These are phyloP conservation scores for Pangasius djambal DNA, from an alignment of 2,797 vertebrate species.

Conservation along the genomic window DNA sequence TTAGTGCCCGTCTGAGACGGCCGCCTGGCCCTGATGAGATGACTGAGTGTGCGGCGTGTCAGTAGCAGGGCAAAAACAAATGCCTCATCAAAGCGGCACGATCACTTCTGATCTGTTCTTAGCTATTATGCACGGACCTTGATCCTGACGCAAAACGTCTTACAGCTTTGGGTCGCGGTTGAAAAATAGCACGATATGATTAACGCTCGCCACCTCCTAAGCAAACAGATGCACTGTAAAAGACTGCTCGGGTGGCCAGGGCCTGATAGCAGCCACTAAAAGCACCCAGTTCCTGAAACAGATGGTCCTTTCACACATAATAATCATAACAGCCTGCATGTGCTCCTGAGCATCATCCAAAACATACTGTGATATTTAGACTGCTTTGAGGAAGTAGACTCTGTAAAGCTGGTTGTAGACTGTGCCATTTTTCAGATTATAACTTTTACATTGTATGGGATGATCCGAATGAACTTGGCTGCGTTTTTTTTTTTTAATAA, in stretches of 20 bases:
- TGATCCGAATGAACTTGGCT: neutral
- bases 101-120: conserved; percentile 33
- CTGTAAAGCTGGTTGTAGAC: neutral
- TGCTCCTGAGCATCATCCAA: conserved; percentile 50
- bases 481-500: no score
- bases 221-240: conserved; percentile 44
- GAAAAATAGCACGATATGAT: conserved; percentile 13
- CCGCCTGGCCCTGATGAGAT: conserved; percentile 74
- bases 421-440: neutral
- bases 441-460: neutral
- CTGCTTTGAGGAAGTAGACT: conserved; percentile 47
- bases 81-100: conserved; percentile 68
- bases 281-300: conserved; percentile 57
- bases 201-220: conserved; percentile 47
- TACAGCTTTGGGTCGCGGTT: conserved; percentile 23
- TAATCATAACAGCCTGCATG: conserved; percentile 52
- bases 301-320: conserved; percentile 58
- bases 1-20: conserved; percentile 79
- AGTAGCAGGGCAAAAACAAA: conserved; percentile 68
- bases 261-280: conserved; percentile 41
- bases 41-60: conserved; percentile 73
- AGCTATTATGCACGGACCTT: conserved; percentile 24
- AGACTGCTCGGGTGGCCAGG: conserved; percentile 47
- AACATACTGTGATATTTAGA: conserved; percentile 61
- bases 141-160: conserved; percentile 42